Evolutionary conservation across 1,140 invertebrate species (phyloP).

Genomic region (Aphaenogaster rudis): DNA sequence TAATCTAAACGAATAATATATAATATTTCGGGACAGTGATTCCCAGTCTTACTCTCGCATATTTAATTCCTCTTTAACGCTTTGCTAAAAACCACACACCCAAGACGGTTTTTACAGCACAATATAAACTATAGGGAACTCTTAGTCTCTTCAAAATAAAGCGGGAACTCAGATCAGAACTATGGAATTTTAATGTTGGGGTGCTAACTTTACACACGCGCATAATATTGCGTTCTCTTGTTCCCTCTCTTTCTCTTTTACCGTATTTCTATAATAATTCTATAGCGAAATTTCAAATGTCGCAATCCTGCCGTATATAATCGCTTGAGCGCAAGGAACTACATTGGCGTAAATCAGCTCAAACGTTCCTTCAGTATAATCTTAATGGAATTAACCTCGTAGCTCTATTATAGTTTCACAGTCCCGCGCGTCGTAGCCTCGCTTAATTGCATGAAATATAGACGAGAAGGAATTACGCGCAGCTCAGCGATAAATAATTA

Average conservation of each 20-base stretch:
- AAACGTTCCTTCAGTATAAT: conserved; percentile 48
- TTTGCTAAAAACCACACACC: too few relatives aligned
- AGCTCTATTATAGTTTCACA: conserved; percentile 49
- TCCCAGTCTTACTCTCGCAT: background rate
- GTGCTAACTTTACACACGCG: too few relatives aligned
- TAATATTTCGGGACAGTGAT: background rate
- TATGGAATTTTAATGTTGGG: too few relatives aligned
- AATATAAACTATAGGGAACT: too few relatives aligned
- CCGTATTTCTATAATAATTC: background rate
- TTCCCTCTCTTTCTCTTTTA: too few relatives aligned
- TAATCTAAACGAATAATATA: conserved; percentile 5
- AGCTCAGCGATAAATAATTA: conserved; percentile 53
- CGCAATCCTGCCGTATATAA: conserved; percentile 28
- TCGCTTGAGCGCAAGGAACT: conserved; percentile 4
- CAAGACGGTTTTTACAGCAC: background rate
- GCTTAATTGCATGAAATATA: conserved; percentile 57
- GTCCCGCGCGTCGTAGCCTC: conserved; percentile 23
- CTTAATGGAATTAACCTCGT: conserved; percentile 55
- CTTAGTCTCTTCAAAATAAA: too few relatives aligned
- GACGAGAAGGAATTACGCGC: conserved; percentile 49
- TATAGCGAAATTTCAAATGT: conserved; percentile 11
- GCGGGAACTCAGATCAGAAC: too few relatives aligned
- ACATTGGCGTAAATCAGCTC: conserved; percentile 47
- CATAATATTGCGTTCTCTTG: background rate
- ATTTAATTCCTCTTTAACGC: background rate